These are phyloP conservation scores for Halesus radiatus DNA, from an alignment of 1,140 invertebrate species.

Conservation along the genomic window DNA sequence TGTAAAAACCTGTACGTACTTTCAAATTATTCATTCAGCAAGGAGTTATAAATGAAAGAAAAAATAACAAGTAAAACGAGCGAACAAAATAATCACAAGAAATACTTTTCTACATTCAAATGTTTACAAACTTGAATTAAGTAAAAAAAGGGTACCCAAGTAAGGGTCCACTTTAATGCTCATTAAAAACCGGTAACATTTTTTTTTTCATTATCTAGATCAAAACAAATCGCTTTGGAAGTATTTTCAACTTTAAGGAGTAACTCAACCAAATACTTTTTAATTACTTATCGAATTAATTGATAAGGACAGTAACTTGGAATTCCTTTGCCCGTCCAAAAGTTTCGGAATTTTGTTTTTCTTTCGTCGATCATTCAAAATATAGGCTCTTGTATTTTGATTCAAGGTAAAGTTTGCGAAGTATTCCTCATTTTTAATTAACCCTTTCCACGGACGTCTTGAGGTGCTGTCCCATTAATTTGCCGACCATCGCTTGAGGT, in stretches of 20 bases:
- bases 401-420: conserved; percentile 19
- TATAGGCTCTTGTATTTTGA: not conserved
- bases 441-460: conserved; percentile 16
- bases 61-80: too few species aligned
- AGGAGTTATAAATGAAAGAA: too few species aligned
- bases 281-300: conserved; percentile 23
- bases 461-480: conserved; percentile 6
- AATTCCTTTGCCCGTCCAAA: conserved; percentile 13
- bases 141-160: too few species aligned
- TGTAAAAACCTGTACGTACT: too few species aligned
- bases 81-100: too few species aligned
- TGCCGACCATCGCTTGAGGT: conserved; percentile 6
- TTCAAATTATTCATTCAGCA: too few species aligned
- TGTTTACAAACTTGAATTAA: too few species aligned
- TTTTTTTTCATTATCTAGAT: not conserved
- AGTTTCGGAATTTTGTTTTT: conserved; percentile 36
- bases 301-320: conserved; percentile 6
- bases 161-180: too few species aligned
- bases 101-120: too few species aligned
- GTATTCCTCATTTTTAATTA: conserved; percentile 33
- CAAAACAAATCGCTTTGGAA: conserved; percentile 3
- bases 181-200: too few species aligned
- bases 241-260: not conserved
- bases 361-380: conserved; percentile 18
- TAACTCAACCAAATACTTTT: conserved; percentile 11